Evolutionary conservation across 2,888 invertebrate species (phyloP).

Genomic region (Yponomeuta cagnagella): DNA sequence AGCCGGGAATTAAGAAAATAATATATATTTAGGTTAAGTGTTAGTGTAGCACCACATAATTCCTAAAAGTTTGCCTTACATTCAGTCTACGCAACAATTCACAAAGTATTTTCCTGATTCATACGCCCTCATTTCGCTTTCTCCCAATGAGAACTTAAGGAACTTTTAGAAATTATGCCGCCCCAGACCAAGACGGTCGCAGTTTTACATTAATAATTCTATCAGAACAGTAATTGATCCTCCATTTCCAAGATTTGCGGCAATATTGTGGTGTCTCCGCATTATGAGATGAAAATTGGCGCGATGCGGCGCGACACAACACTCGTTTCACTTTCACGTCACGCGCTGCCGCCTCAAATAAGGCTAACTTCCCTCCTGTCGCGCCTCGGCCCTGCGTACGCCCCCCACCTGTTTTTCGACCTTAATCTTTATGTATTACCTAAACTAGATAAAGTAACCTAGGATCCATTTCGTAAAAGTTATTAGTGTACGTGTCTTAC

Average conservation of each 20-base stretch:
- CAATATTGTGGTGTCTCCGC: constrained; percentile 55
- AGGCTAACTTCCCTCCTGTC: constrained; percentile 60
- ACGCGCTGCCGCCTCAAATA: constrained; percentile 70
- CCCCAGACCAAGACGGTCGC: background rate
- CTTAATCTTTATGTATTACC: constrained; percentile 15
- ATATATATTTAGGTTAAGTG: background rate
- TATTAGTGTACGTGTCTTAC: background rate
- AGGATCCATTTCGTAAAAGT: constrained; percentile 10
- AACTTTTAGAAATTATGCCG: background rate
- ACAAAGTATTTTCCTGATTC: background rate
- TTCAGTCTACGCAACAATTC: background rate
- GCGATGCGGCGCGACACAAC: constrained; percentile 41
- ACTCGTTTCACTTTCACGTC: constrained; percentile 67
- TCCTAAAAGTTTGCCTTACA: background rate
- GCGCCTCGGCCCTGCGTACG: constrained; percentile 48
- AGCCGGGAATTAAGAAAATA: background rate
- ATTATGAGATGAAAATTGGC: constrained; percentile 70
- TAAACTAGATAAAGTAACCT: constrained; percentile 13
- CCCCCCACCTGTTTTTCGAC: constrained; percentile 45
- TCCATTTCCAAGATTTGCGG: constrained; percentile 61
- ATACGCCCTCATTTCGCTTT: background rate
- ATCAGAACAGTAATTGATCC: constrained; percentile 43
- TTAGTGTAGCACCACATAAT: background rate
- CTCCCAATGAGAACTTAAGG: background rate
- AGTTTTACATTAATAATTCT: constrained; percentile 11